Conservation (phyloP, 2,113 vertebrate genomes). For the Pelusios castaneus region DNA sequence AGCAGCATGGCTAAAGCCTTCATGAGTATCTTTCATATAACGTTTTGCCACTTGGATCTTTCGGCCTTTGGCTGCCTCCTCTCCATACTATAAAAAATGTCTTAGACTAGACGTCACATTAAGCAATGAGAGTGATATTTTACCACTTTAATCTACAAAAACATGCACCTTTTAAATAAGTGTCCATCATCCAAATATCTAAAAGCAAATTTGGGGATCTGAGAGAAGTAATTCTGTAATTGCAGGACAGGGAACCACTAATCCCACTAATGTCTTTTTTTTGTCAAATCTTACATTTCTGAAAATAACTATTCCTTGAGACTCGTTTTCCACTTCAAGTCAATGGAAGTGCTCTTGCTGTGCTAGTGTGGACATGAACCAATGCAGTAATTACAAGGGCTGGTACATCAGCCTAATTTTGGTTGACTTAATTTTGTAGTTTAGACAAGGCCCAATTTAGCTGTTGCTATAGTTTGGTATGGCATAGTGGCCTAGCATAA, state of each 20-base stretch:
- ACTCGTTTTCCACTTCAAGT: not conserved
- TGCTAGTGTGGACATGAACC: no score
- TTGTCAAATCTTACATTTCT: not conserved
- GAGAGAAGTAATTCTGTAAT: not conserved
- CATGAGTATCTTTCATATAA: not conserved
- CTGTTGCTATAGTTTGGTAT: not conserved
- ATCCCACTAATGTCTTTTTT: no score
- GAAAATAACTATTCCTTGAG: not conserved
- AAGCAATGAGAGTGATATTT: not conserved
- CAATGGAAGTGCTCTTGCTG: no score
- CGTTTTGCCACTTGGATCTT: not conserved
- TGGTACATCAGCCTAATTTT: not conserved
- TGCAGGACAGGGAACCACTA: not conserved
- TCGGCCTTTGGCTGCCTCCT: not conserved
- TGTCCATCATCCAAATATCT: not conserved
- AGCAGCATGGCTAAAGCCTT: not conserved
- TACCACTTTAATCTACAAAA: not conserved
- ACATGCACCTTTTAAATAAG: not conserved
- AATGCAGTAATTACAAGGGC: not conserved
- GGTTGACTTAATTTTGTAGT: not conserved
- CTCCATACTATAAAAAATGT: not conserved
- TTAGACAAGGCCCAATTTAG: not conserved
- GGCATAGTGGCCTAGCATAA: not conserved
- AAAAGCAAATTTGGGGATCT: not conserved
- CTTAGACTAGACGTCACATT: not conserved